These are phyloP conservation scores for Xerus inauris DNA, from an alignment of 2,113 vertebrate species.

Conservation along the genomic window DNA sequence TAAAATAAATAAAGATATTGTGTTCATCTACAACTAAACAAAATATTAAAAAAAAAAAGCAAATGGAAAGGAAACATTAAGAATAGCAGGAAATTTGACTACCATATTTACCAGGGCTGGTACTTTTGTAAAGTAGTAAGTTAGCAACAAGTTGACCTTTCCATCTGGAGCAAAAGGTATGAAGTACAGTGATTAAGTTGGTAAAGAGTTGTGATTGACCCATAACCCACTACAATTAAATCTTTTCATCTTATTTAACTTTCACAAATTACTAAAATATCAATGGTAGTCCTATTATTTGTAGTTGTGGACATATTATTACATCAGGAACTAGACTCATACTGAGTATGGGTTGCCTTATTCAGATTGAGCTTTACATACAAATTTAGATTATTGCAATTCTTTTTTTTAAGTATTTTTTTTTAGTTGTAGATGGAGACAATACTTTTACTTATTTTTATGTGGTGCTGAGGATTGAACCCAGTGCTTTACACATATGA, in stretches of 20 bases:
- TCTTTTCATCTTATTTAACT: neutral
- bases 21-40: too few species aligned
- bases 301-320: neutral
- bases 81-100: neutral
- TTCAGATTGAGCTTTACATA: neutral
- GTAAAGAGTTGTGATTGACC: neutral
- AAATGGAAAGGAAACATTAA: neutral
- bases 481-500: too few species aligned
- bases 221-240: neutral
- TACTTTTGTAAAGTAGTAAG: neutral
- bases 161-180: neutral
- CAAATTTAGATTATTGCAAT: neutral
- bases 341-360: neutral
- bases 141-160: neutral
- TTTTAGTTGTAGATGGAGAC: too few species aligned
- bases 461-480: too few species aligned
- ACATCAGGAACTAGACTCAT: neutral
- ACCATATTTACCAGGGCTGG: neutral
- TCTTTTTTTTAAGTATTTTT: too few species aligned
- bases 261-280: neutral
- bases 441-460: too few species aligned
- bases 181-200: neutral
- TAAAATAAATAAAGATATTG: too few species aligned
- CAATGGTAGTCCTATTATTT: neutral
- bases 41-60: too few species aligned